Conservation (phyloP, 2,888 invertebrate species). For the Cryptophagus acutangulus region DNA sequence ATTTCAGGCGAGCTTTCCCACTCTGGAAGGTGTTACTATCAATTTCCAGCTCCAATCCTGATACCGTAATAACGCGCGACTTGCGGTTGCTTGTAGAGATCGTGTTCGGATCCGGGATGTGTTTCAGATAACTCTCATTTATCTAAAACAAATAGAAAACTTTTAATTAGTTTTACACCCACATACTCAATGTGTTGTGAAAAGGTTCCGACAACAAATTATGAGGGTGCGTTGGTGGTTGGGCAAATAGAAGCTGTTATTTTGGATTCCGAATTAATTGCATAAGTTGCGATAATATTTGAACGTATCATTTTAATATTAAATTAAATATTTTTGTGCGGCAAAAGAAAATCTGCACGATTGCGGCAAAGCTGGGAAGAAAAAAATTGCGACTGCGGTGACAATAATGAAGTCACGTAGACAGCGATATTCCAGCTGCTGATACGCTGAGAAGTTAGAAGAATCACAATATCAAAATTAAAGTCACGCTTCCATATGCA, state of each 20-base stretch:
- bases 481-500: slow-evolving; percentile 27
- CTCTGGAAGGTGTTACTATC: slow-evolving; percentile 60
- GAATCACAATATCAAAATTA: slow-evolving; percentile 22
- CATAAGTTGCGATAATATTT: too few relatives aligned
- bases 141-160: slow-evolving; percentile 31
- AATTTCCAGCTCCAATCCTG: slow-evolving; percentile 57
- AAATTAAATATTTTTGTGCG: background rate
- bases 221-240: too few relatives aligned
- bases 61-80: slow-evolving; percentile 32
- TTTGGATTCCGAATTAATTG: too few relatives aligned
- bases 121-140: slow-evolving; percentile 33
- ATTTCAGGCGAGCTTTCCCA: slow-evolving; percentile 61
- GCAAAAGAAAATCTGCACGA: background rate
- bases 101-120: slow-evolving; percentile 28
- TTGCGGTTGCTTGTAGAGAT: slow-evolving; percentile 17
- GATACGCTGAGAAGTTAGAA: slow-evolving; percentile 15
- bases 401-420: slow-evolving; percentile 30
- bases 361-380: background rate
- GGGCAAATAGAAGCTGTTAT: too few relatives aligned
- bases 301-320: too few relatives aligned
- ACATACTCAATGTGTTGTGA: too few relatives aligned
- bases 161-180: background rate
- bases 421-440: slow-evolving; percentile 17
- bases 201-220: too few relatives aligned
- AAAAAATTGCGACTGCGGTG: slow-evolving; percentile 23